Percentiles rank a stretch among this genome's conserved stretches.
phyloP scores from a whole-genome alignment of 2,888 invertebrate genomes.

The Kryphioiulus occultus region DNA sequence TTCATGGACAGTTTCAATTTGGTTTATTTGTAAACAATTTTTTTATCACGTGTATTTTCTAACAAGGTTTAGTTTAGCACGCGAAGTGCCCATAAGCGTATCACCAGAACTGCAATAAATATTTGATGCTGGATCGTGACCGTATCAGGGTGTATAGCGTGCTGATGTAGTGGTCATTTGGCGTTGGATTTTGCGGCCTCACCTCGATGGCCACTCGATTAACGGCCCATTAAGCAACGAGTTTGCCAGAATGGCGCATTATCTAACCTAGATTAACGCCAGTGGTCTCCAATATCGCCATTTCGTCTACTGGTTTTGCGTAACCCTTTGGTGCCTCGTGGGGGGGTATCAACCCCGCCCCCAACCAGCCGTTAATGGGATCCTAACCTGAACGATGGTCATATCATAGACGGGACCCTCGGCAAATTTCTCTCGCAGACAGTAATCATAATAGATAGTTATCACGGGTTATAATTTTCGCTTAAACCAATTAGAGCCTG shows the following conservation, averaged over 20 bases:
- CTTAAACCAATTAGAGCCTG: neutral
- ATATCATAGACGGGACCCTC: neutral
- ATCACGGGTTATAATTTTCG: slow-evolving; percentile 9
- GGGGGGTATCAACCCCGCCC: neutral
- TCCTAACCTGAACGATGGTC: neutral
- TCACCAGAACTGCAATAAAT: neutral
- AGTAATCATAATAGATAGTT: neutral
- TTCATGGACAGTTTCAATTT: too few relatives aligned
- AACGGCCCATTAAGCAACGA: slow-evolving; percentile 42
- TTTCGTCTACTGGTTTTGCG: neutral
- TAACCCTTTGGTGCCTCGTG: neutral
- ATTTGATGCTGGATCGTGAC: neutral
- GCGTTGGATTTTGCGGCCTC: slow-evolving; percentile 7
- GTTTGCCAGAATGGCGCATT: neutral
- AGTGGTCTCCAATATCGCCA: neutral
- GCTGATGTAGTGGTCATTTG: slow-evolving; percentile 7
- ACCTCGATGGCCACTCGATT: slow-evolving; percentile 33
- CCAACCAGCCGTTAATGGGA: neutral
- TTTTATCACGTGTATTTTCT: neutral
- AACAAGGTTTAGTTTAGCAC: neutral
- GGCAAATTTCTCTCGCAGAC: neutral
- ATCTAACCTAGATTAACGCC: neutral
- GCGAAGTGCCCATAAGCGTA: neutral
- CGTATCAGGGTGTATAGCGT: neutral
- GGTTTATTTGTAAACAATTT: neutral